Percentiles rank a stretch among this genome's conserved stretches.
phyloP scores from a whole-genome alignment of 2,113 vertebrate species.

The Callocephalon fimbriatum region DNA sequence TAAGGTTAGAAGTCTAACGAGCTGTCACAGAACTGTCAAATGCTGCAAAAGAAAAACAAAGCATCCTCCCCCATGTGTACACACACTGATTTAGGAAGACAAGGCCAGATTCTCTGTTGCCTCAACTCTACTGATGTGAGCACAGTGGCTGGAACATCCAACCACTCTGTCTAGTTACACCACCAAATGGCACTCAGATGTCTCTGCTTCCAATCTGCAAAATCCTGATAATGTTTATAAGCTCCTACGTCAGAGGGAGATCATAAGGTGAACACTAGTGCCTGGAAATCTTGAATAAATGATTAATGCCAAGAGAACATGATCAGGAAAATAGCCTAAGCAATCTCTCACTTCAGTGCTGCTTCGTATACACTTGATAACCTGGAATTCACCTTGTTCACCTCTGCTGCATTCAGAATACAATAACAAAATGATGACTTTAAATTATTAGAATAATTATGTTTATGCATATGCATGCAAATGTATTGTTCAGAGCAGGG shows the following conservation, averaged over 20 bases:
- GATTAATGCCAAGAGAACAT: not conserved
- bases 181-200: accelerated
- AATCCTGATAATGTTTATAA: accelerated
- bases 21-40: not conserved
- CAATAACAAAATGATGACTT: accelerated
- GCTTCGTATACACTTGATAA: not conserved
- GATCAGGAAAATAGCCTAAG: not conserved
- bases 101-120: not conserved
- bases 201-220: not conserved
- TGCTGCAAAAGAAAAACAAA: not conserved
- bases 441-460: not conserved
- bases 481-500: not conserved
- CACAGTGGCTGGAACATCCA: not conserved
- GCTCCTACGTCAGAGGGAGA: not conserved
- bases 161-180: not conserved
- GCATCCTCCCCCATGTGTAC: not conserved
- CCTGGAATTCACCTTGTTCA: not conserved
- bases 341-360: not conserved
- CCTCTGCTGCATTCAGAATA: not conserved
- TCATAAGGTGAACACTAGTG: not conserved
- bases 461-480: not conserved
- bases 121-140: not conserved
- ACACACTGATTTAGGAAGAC: not conserved
- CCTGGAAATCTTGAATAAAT: not conserved
- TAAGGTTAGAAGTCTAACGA: not conserved